A percentile compares a stretch with the other conserved stretches of the same genome.
These are phyloP conservation scores for Ctenochaetus hawaiiensis DNA, from an alignment of 2,797 vertebrate species.

Conservation along the genomic window DNA sequence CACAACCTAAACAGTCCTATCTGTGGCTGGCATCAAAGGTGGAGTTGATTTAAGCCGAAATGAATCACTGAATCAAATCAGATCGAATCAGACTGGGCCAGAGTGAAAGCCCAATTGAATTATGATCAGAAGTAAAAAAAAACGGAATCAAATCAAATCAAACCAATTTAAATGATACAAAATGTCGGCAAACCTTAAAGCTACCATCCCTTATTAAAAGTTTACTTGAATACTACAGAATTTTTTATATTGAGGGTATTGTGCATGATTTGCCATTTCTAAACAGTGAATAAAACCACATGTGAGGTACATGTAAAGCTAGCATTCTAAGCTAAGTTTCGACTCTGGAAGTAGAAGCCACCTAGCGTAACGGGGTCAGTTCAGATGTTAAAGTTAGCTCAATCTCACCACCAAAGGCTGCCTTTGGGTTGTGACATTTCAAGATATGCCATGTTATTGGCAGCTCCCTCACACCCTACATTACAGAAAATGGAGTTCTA, in stretches of 20 bases:
- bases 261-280: not conserved
- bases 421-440: not conserved
- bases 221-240: not conserved
- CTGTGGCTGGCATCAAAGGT: slow-evolving; percentile 49
- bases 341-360: not conserved
- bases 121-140: not conserved
- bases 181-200: not conserved
- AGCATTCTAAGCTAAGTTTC: not conserved
- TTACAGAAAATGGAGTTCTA: not conserved
- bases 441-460: not conserved
- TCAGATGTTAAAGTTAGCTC: not conserved
- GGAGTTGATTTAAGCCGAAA: slow-evolving; percentile 36
- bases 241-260: not conserved
- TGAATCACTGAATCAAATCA: slow-evolving; percentile 13
- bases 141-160: not conserved
- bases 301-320: not conserved
- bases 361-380: not conserved
- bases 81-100: not conserved
- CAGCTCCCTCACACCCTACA: no score
- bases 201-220: not conserved
- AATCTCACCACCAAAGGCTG: not conserved
- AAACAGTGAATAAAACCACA: not conserved
- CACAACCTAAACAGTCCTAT: slow-evolving; percentile 46
- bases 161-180: not conserved
- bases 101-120: not conserved